Base-by-base conservation (phyloP, 2,888 invertebrate species). In the Xestia rhomboidea region DNA sequence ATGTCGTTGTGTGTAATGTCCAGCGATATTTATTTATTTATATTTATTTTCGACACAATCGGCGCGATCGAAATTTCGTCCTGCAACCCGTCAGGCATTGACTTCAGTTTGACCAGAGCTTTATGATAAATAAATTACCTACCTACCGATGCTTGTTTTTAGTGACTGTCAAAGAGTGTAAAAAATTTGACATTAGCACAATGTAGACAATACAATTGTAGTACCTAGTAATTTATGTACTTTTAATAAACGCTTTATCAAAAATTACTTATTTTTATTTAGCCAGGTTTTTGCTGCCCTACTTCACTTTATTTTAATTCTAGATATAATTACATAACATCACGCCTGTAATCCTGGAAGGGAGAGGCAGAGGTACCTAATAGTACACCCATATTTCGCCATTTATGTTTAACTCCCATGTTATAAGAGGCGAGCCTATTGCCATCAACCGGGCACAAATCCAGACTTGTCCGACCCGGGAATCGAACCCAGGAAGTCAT, bases 161-260 rank as follows among this genome's bases (percentile, higher is more conserved):
- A 38, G 27, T 30, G 10, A 15, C n/a, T 27, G 24, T 8, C 24
- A 3, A 24, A 34, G 57, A 49, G 54, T 64, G 30, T 41, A 81
- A 30, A 64, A 27, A 38, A 30, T 70, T 27, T 51, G 10, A 15
- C 49, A 11, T 57, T 57, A 49, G 57, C 64, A 76, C 82, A 82
- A 41, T 76, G 27, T 57, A 82, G 63, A 64, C 4, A 54, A 41
- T 64, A 41, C n/a, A n/a, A 57, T 66, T 62, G n/a, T 64, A 41
- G 24, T 15, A 30, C 13, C 15, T 10, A 18, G 11, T 11, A 44
- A 21, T 11, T 0, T 38, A 27, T 44, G 41, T n/a, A 27, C 13
- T 73, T 80, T 51, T 15, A 78, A 64, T 78, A 78, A 82, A 78
- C 0, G 54, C 82, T 78, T 57, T 82, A 41, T 44, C 10, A 57